Conservation (phyloP, 2,888 invertebrate species). For the Eledona agricola region DNA sequence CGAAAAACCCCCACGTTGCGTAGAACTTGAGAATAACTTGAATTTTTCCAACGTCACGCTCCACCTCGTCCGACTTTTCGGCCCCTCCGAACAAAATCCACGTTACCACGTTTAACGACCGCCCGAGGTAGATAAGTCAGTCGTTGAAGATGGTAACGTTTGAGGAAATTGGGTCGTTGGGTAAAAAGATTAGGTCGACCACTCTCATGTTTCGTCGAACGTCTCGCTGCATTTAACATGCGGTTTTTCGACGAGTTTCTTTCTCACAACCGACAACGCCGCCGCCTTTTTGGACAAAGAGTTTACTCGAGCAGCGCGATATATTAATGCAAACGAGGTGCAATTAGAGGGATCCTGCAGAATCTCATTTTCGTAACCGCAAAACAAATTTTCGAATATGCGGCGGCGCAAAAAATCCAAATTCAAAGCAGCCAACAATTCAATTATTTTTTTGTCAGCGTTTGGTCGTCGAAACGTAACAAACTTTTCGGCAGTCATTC, state of each 20-base stretch:
- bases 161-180: constrained; percentile 25
- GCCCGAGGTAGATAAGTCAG: too few species aligned
- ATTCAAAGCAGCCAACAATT: too few species aligned
- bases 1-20: too few species aligned
- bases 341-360: constrained; percentile 7
- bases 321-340: constrained; percentile 6
- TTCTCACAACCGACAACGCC: constrained; percentile 17
- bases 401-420: too few species aligned
- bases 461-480: too few species aligned
- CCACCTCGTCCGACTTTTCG: too few species aligned
- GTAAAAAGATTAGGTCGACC: constrained; percentile 29
- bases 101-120: constrained; percentile 5
- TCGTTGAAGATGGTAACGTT: not conserved
- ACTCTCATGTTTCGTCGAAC: constrained; percentile 11
- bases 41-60: too few species aligned
- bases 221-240: constrained; percentile 11
- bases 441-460: too few species aligned
- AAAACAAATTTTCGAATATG: too few species aligned
- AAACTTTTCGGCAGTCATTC: too few species aligned
- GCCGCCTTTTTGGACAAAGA: constrained; percentile 12
- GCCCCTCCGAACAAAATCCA: too few species aligned
- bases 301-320: constrained; percentile 5
- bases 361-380: constrained; percentile 5
- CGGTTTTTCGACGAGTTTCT: constrained; percentile 1
- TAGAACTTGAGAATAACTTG: too few species aligned